A percentile compares a stretch with the other conserved stretches of the same genome.
These are phyloP conservation scores for Protomyctophum bolini DNA, from an alignment of 2,113 vertebrate species.

Conservation along the genomic window DNA sequence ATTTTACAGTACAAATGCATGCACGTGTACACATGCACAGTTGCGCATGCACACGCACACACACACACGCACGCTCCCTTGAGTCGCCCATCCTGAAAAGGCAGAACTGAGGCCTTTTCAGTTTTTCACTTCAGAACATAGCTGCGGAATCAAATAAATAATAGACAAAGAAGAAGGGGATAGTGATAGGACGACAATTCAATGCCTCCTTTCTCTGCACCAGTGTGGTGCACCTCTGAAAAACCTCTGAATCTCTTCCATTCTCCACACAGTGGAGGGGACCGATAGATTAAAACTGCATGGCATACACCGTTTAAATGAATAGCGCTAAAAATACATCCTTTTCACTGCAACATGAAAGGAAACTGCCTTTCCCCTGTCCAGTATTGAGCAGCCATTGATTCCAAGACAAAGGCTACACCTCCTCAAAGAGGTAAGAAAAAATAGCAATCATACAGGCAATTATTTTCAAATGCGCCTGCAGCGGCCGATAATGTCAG, in stretches of 20 bases:
- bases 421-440: constrained; percentile 80
- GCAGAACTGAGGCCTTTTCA: constrained; percentile 71
- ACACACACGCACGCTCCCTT: constrained; percentile 40
- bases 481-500: constrained; percentile 81
- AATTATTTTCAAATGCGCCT: constrained; percentile 83
- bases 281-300: constrained; percentile 77
- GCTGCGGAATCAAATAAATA: constrained; percentile 72
- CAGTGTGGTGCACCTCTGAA: constrained; percentile 62
- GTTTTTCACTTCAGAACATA: constrained; percentile 71
- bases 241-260: constrained; percentile 69
- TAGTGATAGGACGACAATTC: constrained; percentile 74
- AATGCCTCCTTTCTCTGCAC: constrained; percentile 69
- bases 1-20: constrained; percentile 36
- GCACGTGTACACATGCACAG: background rate
- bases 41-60: constrained; percentile 19
- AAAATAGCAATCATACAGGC: constrained; percentile 80
- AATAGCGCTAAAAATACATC: constrained; percentile 78
- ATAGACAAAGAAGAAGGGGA: constrained; percentile 71
- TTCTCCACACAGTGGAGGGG: constrained; percentile 61
- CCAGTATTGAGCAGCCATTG: constrained; percentile 78
- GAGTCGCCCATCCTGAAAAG: constrained; percentile 70
- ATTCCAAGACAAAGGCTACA: constrained; percentile 81
- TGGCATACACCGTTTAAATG: constrained; percentile 72
- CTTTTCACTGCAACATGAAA: constrained; percentile 78
- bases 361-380: constrained; percentile 78